Base-by-base conservation (phyloP, 2,888 invertebrate genomes). In the Acrocera orbiculus region DNA sequence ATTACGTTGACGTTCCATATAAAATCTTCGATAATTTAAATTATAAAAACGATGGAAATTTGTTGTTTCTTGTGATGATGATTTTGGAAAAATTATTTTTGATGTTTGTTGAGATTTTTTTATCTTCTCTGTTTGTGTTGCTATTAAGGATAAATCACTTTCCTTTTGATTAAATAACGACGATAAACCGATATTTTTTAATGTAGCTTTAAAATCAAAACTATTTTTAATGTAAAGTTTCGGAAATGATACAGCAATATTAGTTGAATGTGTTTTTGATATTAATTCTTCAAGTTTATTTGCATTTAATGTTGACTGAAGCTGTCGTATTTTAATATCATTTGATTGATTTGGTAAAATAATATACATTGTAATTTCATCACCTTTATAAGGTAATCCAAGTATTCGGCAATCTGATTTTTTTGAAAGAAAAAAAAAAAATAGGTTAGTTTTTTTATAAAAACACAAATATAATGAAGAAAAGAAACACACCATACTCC, bases 111-210 rank as follows among this genome's bases (percentile, higher is more conserved):
- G n/a, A n/a, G n/a, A n/a, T n/a, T n/a, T n/a, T n/a, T n/a, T n/a
- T n/a, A n/a, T n/a, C n/a, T n/a, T n/a, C n/a, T n/a, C n/a, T n/a
- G n/a, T n/a, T n/a, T n/a, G 11, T 4, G 20, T 22, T 16, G 70
- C 67, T 7, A 81, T 63, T 7, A 77, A 53, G 1, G 74, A 76
- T 30, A 85, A 66, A 55, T 82, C 78, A 1, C 78, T 73, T 30
- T 56, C 50, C 0, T 43, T 43, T 0, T 68, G 65, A 37, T 63
- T 52, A 49, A 86, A 85, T 37, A 85, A 59, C 1, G 73, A 64
- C 3, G 52, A 50, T 0, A 80, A 50, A 0, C 78, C 78, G 35
- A 82, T 50, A 3, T 53, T 48, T 41, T 65, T 53, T 4, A 83
- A 54, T 1, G 69, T 46, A 0, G 58, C 40, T 37, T 65, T 69